phyloP scores from a whole-genome alignment of 1,140 invertebrate species.

The Drosophila subobscura region DNA sequence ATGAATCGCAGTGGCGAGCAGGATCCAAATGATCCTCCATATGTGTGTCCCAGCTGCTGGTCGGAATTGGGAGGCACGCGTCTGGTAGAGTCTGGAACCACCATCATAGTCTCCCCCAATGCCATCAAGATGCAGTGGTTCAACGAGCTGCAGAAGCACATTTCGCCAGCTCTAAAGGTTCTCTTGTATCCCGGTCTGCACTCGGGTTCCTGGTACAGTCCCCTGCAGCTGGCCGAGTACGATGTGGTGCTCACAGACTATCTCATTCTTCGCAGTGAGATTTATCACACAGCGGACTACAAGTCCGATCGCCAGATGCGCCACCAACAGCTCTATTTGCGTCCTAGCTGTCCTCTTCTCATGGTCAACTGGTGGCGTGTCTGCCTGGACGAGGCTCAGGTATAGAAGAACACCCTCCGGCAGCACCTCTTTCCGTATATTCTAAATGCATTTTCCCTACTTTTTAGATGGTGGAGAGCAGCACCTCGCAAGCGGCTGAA shows the following conservation, averaged over 20 bases:
- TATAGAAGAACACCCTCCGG: neutral
- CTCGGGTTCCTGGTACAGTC: constrained; percentile 87
- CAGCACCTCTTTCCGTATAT: too few species aligned
- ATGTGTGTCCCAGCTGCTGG: constrained; percentile 79
- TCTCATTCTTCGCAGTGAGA: constrained; percentile 86
- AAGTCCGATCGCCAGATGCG: constrained; percentile 55
- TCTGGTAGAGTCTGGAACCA: constrained; percentile 86
- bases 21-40: constrained; percentile 1
- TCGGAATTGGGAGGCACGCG: constrained; percentile 11
- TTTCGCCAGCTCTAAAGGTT: constrained; percentile 84
- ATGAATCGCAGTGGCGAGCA: constrained; percentile 13
- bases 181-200: constrained; percentile 86
- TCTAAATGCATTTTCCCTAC: neutral
- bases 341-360: constrained; percentile 86
- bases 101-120: constrained; percentile 90
- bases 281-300: constrained; percentile 84
- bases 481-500: constrained; percentile 81
- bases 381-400: constrained; percentile 92
- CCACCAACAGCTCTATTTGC: constrained; percentile 58
- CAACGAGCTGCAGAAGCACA: constrained; percentile 89
- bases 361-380: constrained; percentile 91
- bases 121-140: constrained; percentile 90
- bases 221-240: constrained; percentile 86
- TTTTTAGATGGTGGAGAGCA: constrained; percentile 87
- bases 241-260: constrained; percentile 92